Evolutionary conservation across 1,140 invertebrate species (phyloP), one percentile per base, ranked within the genome.

Genomic region (Eubasilissa regina): DNA sequence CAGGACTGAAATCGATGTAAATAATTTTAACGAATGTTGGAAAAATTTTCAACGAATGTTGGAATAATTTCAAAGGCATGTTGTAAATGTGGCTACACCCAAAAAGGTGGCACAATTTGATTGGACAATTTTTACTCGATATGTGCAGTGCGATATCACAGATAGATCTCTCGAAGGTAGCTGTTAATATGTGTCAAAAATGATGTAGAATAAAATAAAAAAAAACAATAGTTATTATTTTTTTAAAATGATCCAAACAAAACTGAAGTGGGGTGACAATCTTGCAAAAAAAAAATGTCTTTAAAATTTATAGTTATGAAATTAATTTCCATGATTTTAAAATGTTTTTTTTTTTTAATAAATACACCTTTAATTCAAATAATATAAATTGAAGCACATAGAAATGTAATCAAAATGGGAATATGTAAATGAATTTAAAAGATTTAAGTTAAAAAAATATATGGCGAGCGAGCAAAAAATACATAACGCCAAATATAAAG

Each of bases 151-250:
- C 80, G 78, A 77, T 68, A 70, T 79, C 80, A 77, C 80, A 81
- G 80, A 77, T 77, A 81, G 80, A 81, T 81, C 80, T 81, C 80
- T 81, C 80, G 80, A 81, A 79, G 80, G 80, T n/a, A 76, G 44
- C 58, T 76, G 74, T 64, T 25, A 64, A 76, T 25, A 60, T 75
- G 74, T 76, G 74, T 76, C 51, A 62, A 47, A 76, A 62, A 76
- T 76, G 74, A 62, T 21, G 45, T 62, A 48, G 58, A 64, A 1
- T 15, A 76, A 64, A 48, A 58, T 47, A 58, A 45, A 75, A 75
- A 56, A 58, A 75, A 75, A n/a, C n/a, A n/a, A n/a, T n/a, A n/a
- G n/a, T n/a, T n/a, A n/a, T n/a, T n/a, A n/a, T n/a, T n/a, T n/a
- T n/a, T n/a, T n/a, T n/a, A n/a, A n/a, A 64, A 25, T 11, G 19